Percentiles rank a stretch among this genome's conserved stretches.
These are phyloP conservation scores for Noctua janthina DNA, from an alignment of 2,888 invertebrate genomes.

Conservation along the genomic window DNA sequence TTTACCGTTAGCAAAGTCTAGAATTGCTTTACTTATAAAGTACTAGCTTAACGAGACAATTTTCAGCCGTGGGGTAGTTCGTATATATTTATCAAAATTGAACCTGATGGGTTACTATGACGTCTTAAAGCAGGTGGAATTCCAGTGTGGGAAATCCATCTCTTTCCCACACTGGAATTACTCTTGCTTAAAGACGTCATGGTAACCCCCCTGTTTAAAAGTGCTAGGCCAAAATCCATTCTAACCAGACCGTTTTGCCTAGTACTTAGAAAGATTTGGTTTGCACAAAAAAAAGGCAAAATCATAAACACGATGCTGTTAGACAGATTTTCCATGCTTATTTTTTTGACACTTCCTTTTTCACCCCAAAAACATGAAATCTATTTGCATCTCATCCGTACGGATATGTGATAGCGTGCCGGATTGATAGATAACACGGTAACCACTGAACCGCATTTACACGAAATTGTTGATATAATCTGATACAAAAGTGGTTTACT, in stretches of 20 bases:
- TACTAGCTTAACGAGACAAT: background rate
- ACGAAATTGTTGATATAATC: constrained; percentile 54
- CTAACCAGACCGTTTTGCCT: background rate
- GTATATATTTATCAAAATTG: too few species aligned
- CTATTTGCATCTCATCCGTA: constrained; percentile 23
- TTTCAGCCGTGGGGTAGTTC: too few species aligned
- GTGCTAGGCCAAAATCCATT: background rate
- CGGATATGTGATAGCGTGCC: constrained; percentile 37
- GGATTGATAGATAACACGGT: constrained; percentile 56
- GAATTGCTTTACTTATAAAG: background rate
- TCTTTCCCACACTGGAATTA: too few species aligned
- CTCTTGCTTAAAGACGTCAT: too few species aligned
- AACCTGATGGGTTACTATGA: too few species aligned
- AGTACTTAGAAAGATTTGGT: background rate
- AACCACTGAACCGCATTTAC: constrained; percentile 36
- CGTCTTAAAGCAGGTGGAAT: too few species aligned
- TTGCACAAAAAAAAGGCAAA: background rate
- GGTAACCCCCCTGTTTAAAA: background rate
- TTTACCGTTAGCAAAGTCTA: background rate
- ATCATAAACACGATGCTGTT: background rate
- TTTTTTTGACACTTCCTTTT: background rate
- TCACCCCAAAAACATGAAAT: constrained; percentile 7
- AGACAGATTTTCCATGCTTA: background rate
- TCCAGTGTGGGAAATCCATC: too few species aligned
- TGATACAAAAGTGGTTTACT: constrained; percentile 33